phyloP scores from a whole-genome alignment of 2,113 vertebrate genomes.

The Phyllostomus discolor region DNA sequence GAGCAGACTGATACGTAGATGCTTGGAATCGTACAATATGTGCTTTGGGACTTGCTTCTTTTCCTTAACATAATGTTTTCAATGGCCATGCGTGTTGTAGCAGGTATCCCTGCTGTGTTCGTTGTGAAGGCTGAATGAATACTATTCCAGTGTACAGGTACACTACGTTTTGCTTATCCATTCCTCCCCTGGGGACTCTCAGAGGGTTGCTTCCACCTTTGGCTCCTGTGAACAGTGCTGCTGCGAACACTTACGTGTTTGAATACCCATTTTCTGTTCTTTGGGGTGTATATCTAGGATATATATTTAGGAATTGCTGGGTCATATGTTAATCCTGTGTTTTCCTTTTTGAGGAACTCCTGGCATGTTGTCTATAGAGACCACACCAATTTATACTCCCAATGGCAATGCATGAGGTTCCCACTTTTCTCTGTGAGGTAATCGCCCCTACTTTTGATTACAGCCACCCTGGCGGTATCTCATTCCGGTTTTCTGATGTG shows the following conservation, averaged over 20 bases:
- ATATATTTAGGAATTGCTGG: no score
- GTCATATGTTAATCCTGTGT: no score
- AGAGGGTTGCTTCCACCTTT: background rate
- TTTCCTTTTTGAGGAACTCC: no score
- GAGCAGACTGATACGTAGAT: background rate
- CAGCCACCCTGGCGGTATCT: background rate
- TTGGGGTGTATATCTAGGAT: no score
- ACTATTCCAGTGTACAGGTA: fast-evolving
- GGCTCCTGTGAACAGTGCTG: background rate
- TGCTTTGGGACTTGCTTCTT: background rate
- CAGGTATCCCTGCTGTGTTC: background rate
- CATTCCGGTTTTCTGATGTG: background rate
- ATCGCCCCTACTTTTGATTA: background rate
- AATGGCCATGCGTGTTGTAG: background rate
- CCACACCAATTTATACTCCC: no score
- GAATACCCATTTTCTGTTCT: no score
- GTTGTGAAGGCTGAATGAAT: background rate
- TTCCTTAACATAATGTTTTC: background rate
- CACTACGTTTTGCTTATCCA: no score
- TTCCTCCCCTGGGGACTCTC: background rate
- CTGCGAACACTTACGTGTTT: no score
- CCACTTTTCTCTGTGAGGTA: background rate
- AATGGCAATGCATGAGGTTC: background rate
- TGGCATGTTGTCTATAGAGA: no score
- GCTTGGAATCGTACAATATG: background rate